These are phyloP conservation scores for Daboia siamensis DNA, from an alignment of 2,113 vertebrate genomes.

Conservation along the genomic window DNA sequence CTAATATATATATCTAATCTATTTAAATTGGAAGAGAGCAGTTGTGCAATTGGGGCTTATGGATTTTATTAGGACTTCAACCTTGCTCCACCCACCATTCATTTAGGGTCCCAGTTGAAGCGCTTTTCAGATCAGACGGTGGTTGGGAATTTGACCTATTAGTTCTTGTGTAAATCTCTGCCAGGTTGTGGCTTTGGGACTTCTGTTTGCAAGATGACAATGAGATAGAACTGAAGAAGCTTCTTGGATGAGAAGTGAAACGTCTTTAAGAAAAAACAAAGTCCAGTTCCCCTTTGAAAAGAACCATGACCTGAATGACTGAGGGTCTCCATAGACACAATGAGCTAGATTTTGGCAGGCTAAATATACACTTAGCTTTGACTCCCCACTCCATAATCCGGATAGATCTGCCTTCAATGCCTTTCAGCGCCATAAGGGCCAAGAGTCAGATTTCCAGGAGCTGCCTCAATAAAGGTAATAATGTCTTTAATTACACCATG, in stretches of 20 bases:
- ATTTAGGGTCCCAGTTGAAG: background rate
- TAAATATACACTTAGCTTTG: background rate
- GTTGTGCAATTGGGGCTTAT: background rate
- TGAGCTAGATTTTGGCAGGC: background rate
- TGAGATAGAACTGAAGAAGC: background rate
- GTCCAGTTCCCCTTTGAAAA: background rate
- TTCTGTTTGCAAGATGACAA: background rate
- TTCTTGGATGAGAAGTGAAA: background rate
- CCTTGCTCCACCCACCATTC: background rate
- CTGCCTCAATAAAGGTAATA: background rate
- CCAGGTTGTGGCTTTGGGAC: background rate
- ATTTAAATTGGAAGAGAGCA: background rate
- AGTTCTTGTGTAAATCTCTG: background rate
- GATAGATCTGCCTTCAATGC: background rate
- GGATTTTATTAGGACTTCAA: background rate
- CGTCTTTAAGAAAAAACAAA: background rate
- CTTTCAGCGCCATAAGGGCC: background rate
- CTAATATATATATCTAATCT: background rate
- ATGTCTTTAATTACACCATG: background rate
- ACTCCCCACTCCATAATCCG: background rate
- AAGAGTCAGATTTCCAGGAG: background rate
- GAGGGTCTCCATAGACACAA: background rate
- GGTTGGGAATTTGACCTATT: background rate
- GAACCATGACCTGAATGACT: background rate
- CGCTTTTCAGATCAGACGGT: background rate